These are phyloP conservation scores for Danio rerio DNA, from an alignment of 2,113 vertebrate genomes.

Conservation along the genomic window DNA sequence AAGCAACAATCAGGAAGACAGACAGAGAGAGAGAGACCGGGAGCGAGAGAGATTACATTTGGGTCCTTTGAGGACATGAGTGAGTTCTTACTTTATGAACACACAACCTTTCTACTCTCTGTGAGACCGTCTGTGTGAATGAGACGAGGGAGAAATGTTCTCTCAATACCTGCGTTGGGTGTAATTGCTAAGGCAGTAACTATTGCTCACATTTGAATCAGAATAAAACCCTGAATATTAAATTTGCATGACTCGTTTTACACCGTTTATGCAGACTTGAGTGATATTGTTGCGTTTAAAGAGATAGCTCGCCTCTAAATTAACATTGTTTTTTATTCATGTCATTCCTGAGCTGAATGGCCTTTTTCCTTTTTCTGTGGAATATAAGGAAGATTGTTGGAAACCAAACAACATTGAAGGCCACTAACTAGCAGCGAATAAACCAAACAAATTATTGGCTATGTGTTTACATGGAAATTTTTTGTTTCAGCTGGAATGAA, in stretches of 20 bases:
- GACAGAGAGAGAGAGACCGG: not conserved
- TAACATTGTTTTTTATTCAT: not conserved
- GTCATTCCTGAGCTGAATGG: too few species aligned
- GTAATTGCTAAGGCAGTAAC: conserved; percentile 1
- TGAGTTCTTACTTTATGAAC: conserved; percentile 29
- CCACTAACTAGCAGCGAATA: too few species aligned
- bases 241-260: not conserved
- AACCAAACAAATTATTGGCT: too few species aligned
- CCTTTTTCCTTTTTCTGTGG: too few species aligned
- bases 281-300: not conserved
- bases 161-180: not conserved
- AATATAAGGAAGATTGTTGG: not conserved
- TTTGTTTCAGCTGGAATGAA: too few species aligned
- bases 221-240: not conserved
- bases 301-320: not conserved
- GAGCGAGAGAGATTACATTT: not conserved
- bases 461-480: too few species aligned
- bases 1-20: conserved; percentile 8
- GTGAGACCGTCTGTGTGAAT: conserved; percentile 13
- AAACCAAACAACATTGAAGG: not conserved
- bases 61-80: conserved; percentile 1
- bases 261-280: not conserved
- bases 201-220: not conserved
- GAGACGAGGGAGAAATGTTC: conserved; percentile 32
- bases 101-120: conserved; percentile 38